These are phyloP conservation scores for Alviniconcha marisindica DNA, from an alignment of 1,140 invertebrate species.

Conservation along the genomic window DNA sequence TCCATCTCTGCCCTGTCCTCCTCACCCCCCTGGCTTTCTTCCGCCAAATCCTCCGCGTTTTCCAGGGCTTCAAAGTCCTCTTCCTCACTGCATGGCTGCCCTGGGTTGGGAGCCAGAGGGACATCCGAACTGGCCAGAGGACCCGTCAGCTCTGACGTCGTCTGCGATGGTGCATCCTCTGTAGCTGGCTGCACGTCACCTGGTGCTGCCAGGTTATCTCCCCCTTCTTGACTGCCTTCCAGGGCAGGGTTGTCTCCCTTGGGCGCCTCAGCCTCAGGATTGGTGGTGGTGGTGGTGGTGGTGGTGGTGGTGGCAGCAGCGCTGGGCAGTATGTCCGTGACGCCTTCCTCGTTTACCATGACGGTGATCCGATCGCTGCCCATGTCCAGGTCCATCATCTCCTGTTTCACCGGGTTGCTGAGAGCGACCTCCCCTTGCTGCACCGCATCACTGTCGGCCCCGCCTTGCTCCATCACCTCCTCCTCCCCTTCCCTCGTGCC, in stretches of 20 bases:
- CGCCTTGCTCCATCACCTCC: background rate
- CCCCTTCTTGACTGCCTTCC: background rate
- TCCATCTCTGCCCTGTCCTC: constrained; percentile 16
- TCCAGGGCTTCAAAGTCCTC: constrained; percentile 29
- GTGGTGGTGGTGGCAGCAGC: background rate
- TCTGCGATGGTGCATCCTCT: constrained; percentile 33
- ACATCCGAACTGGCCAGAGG: background rate
- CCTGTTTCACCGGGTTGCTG: background rate
- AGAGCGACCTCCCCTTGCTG: background rate
- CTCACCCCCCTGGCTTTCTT: background rate
- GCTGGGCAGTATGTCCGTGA: background rate
- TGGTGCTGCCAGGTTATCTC: background rate
- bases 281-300: background rate
- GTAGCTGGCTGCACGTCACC: background rate
- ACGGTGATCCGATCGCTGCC: background rate
- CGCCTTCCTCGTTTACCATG: constrained; percentile 2
- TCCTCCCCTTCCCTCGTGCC: background rate
- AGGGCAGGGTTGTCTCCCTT: background rate
- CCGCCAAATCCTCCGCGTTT: constrained; percentile 25
- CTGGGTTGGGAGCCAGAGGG: constrained; percentile 33
- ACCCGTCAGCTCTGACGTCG: background rate
- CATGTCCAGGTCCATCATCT: background rate
- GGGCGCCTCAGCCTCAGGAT: background rate
- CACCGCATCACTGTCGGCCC: background rate
- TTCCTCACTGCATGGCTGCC: constrained; percentile 13